Percentiles rank a stretch among this genome's conserved stretches.
Conservation (phyloP, 2,113 vertebrate species). For the Malurus alboscapulatus region DNA sequence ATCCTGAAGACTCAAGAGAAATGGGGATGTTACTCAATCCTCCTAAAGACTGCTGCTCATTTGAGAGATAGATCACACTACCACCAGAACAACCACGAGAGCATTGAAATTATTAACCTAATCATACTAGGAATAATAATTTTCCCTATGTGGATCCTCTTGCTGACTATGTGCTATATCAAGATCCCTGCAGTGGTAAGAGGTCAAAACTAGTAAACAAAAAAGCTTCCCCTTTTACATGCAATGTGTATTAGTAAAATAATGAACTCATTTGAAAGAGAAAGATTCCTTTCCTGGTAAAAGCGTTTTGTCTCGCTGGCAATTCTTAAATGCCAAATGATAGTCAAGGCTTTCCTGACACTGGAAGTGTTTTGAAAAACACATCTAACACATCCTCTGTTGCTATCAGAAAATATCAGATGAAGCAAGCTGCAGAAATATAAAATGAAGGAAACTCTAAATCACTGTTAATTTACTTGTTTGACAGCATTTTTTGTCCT, state of each 20-base stretch:
- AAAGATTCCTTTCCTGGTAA: not conserved
- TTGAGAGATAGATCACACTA: not conserved
- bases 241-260: not conserved
- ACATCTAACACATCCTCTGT: not conserved
- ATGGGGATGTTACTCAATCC: not conserved
- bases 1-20: not conserved
- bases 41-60: not conserved
- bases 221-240: not conserved
- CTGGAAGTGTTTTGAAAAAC: slow-evolving; percentile 1
- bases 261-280: not conserved
- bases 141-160: slow-evolving; percentile 16
- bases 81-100: not conserved
- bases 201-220: slow-evolving; percentile 53
- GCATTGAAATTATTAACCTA: slow-evolving; percentile 37
- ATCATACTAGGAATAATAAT: slow-evolving; percentile 27
- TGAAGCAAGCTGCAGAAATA: not conserved
- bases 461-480: slow-evolving; percentile 39
- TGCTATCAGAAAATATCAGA: not conserved
- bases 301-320: not conserved
- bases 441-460: slow-evolving; percentile 20
- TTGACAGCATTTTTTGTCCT: slow-evolving; percentile 9
- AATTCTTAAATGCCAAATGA: not conserved
- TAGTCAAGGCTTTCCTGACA: not conserved
- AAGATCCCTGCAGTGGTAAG: not conserved
- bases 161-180: not conserved